Conservation (phyloP, 2,888 invertebrate genomes). For the Amphipyra berbera region DNA sequence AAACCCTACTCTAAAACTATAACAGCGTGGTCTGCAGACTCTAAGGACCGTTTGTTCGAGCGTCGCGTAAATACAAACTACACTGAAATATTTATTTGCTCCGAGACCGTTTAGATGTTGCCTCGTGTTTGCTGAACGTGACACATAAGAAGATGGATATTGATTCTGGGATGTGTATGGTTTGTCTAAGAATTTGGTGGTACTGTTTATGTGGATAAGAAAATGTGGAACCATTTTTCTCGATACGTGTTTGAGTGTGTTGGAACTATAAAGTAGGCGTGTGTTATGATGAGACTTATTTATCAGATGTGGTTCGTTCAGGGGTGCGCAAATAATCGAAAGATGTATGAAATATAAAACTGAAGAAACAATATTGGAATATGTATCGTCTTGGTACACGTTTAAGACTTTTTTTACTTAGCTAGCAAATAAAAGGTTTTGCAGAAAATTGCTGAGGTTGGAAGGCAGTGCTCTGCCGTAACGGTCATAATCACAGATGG, state of each 20-base stretch:
- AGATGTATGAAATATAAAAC: neutral
- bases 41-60: constrained; percentile 45
- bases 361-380: constrained; percentile 5
- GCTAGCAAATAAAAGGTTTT: too few relatives aligned
- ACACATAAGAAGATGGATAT: constrained; percentile 62
- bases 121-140: constrained; percentile 71
- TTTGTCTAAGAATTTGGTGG: constrained; percentile 61
- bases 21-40: constrained; percentile 38
- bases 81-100: constrained; percentile 70
- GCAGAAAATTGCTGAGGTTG: too few relatives aligned
- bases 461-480: too few relatives aligned
- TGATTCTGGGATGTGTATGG: constrained; percentile 55
- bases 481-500: too few relatives aligned
- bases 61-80: constrained; percentile 69
- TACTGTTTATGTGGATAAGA: constrained; percentile 48
- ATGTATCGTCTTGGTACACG: neutral
- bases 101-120: constrained; percentile 61
- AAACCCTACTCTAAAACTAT: constrained; percentile 54
- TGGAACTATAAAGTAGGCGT: constrained; percentile 45
- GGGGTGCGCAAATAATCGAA: neutral
- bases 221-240: constrained; percentile 54
- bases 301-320: constrained; percentile 11
- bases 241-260: constrained; percentile 50
- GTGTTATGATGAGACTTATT: constrained; percentile 42
- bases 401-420: too few relatives aligned